Conservation (phyloP, 2,113 vertebrate genomes). For the Phycodurus eques region DNA sequence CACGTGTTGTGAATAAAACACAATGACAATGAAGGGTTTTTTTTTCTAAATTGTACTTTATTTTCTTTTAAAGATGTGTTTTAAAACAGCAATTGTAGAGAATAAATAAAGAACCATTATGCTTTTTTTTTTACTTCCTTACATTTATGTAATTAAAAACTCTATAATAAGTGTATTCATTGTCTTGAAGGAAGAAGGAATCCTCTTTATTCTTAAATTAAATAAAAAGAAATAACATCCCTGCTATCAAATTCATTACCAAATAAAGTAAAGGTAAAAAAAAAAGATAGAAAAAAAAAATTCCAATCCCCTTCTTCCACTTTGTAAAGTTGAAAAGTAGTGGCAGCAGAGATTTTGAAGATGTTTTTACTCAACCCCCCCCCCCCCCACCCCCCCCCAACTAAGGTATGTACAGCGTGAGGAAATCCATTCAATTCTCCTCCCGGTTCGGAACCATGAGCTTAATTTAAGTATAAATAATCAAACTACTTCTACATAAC, state of each 20-base stretch:
- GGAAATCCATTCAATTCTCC: constrained; percentile 48
- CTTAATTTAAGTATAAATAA: constrained; percentile 70
- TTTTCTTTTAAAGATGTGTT: constrained; percentile 79
- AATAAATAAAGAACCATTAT: constrained; percentile 79
- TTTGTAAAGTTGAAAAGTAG: constrained; percentile 63
- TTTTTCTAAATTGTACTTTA: constrained; percentile 77
- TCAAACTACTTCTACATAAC: constrained; percentile 75
- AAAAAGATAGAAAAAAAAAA: constrained; percentile 73
- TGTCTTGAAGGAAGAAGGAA: constrained; percentile 61
- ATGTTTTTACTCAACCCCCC: constrained; percentile 55
- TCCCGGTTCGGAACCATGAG: constrained; percentile 36
- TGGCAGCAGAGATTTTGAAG: constrained; percentile 65
- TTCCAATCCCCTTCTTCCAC: constrained; percentile 60
- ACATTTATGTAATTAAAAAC: constrained; percentile 78
- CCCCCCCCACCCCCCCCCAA: constrained; percentile 9
- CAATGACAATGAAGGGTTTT: constrained; percentile 7
- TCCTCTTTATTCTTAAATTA: constrained; percentile 59
- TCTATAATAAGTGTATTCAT: constrained; percentile 74
- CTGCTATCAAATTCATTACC: constrained; percentile 54
- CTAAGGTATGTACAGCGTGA: constrained; percentile 73
- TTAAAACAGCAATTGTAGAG: constrained; percentile 78
- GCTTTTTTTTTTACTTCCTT: constrained; percentile 62
- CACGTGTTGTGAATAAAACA: not conserved
- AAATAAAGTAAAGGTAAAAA: constrained; percentile 73
- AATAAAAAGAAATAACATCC: constrained; percentile 65